Conservation (phyloP, 2,797 vertebrate genomes). For the Percopsis omiscomaycus region DNA sequence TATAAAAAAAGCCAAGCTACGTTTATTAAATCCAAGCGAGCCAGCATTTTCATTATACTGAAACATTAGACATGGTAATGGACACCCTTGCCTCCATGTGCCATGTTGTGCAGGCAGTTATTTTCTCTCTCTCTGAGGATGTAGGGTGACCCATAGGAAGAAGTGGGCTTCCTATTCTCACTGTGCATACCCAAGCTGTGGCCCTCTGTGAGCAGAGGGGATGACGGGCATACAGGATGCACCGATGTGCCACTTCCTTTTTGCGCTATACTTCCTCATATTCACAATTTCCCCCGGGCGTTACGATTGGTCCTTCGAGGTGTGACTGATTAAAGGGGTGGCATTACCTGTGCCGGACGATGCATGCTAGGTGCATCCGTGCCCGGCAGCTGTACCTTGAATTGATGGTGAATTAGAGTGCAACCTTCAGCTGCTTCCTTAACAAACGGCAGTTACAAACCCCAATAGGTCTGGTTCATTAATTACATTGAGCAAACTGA, state of each 20-base stretch:
- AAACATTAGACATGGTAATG: too few species aligned
- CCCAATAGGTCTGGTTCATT: too few species aligned
- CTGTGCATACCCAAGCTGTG: slow-evolving; percentile 62
- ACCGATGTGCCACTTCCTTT: slow-evolving; percentile 31
- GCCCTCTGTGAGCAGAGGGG: slow-evolving; percentile 49
- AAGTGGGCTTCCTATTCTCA: slow-evolving; percentile 44
- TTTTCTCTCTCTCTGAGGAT: slow-evolving; percentile 43
- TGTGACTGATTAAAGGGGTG: slow-evolving; percentile 12
- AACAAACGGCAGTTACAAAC: too few species aligned
- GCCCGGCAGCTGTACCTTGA: too few species aligned
- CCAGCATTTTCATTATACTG: too few species aligned
- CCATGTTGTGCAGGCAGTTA: not conserved
- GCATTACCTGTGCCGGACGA: not conserved
- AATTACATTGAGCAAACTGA: too few species aligned
- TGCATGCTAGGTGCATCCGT: too few species aligned
- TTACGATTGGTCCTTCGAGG: slow-evolving; percentile 31
- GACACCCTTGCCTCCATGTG: too few species aligned
- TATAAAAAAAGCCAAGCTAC: too few species aligned
- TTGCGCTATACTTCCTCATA: slow-evolving; percentile 25
- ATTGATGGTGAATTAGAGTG: too few species aligned
- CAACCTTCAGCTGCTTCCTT: too few species aligned
- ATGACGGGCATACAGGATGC: slow-evolving; percentile 17
- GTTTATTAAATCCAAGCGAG: too few species aligned
- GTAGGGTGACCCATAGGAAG: slow-evolving; percentile 63
- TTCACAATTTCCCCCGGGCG: slow-evolving; percentile 38